Evolutionary conservation across 2,113 vertebrate species (phyloP), one percentile per base, ranked within the genome.

Genomic region (Fukomys damarensis): DNA sequence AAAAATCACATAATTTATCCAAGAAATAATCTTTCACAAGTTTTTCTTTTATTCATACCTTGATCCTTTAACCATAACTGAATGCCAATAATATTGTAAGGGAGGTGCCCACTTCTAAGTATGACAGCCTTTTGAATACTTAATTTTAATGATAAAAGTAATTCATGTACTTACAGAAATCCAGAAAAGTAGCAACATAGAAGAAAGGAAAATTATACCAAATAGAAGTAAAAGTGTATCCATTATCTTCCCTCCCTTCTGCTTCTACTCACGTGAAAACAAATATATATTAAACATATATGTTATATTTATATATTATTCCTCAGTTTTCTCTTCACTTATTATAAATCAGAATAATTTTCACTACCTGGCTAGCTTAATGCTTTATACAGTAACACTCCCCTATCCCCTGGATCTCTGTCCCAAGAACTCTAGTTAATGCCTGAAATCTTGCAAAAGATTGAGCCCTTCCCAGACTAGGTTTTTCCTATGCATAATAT

Each of bases 1-100:
- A 61, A 77, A 95, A 79, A 35, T 61, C 49, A 66, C 49, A 11
- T 9, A 86, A n/a, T 59, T 90, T 92, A 90, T 49, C 13, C 81
- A 32, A 89, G 41, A 85, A 94, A 91, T 61, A 80, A 46, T 35
- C 89, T 83, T 74, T 92, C 38, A 61, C 43, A 86, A 63, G 17
- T 30, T 93, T 87, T 70, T 93, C 41, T 56, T 32, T 68, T 89
- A 59, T 80, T 38, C 35, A 59, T 22, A 35, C 35, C 61, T 30
- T 43, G 14, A 85, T 30, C 80, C 7, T 56, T 38, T 85, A 49
- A 68, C 65, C 80, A 77, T 54, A 92, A 59, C 6, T 38, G 19
- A 80, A 80, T 91, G 19, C 2, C 80, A 91, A 66, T 16, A 66
- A 20, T 43, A 76, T n/a, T 61, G 28, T 77, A 82, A 52, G 24